phyloP scores from a whole-genome alignment of 2,113 vertebrate species.

The Hippoglossus stenolepis region DNA sequence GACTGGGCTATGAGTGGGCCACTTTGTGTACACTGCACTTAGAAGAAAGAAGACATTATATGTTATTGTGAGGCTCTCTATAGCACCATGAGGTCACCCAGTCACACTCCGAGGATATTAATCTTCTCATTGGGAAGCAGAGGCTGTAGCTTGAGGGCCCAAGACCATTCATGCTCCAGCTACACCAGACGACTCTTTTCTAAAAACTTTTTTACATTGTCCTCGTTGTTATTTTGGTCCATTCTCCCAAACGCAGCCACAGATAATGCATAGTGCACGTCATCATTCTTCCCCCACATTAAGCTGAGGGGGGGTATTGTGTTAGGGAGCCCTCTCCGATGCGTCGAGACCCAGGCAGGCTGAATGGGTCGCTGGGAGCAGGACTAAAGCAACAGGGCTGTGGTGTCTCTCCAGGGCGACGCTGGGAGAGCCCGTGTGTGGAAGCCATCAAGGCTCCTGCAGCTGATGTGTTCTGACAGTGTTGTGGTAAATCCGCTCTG shows the following conservation, averaged over 20 bases:
- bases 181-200: constrained; percentile 48
- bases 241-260: constrained; percentile 52
- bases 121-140: constrained; percentile 27
- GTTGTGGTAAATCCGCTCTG: constrained; percentile 77
- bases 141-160: constrained; percentile 36
- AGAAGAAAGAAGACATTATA: constrained; percentile 25
- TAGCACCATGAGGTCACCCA: constrained; percentile 43
- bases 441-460: constrained; percentile 60
- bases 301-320: constrained; percentile 55
- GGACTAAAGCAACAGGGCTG: constrained; percentile 75
- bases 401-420: constrained; percentile 50
- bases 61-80: constrained; percentile 25
- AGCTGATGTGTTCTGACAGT: constrained; percentile 78
- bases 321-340: constrained; percentile 38
- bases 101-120: constrained; percentile 32
- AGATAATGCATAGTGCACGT: constrained; percentile 57
- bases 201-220: constrained; percentile 60
- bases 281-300: constrained; percentile 67
- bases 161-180: constrained; percentile 45
- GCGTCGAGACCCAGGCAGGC: constrained; percentile 33
- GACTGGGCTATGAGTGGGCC: too few species aligned
- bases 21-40: not conserved
- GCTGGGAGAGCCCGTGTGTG: constrained; percentile 54
- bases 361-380: constrained; percentile 44
- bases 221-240: constrained; percentile 63